A percentile compares a stretch with the other conserved stretches of the same genome.
These are phyloP conservation scores for Acrocephalus arundinaceus DNA, from an alignment of 2,113 vertebrate species.

Conservation along the genomic window DNA sequence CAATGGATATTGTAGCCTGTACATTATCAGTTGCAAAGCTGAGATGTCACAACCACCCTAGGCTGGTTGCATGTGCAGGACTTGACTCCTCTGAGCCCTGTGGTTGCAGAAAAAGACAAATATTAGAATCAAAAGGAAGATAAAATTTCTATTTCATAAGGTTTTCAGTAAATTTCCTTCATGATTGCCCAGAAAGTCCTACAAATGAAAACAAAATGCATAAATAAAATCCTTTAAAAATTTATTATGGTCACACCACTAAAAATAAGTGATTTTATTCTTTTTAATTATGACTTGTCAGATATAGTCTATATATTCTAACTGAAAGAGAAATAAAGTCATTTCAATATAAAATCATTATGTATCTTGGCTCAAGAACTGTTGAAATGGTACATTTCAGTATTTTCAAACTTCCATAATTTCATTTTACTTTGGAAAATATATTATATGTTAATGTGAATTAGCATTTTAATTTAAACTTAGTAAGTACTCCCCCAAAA, in stretches of 20 bases:
- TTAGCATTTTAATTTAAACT: neutral
- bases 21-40: neutral
- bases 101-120: neutral
- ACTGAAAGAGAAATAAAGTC: neutral
- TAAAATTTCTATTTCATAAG: neutral
- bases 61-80: neutral
- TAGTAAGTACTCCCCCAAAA: neutral
- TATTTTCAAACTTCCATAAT: neutral
- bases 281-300: neutral
- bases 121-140: neutral
- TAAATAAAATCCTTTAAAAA: neutral
- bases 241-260: neutral
- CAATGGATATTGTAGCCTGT: neutral
- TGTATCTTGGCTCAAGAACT: neutral
- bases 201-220: neutral
- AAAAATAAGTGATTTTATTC: neutral
- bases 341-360: neutral
- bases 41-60: neutral
- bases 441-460: neutral
- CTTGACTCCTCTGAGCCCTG: neutral
- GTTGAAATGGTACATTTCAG: neutral
- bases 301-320: neutral
- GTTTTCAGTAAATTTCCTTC: neutral
- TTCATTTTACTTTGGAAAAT: neutral
- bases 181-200: neutral